Conservation (phyloP, 2,888 invertebrate species). For the Pachliopta kotzebuea region DNA sequence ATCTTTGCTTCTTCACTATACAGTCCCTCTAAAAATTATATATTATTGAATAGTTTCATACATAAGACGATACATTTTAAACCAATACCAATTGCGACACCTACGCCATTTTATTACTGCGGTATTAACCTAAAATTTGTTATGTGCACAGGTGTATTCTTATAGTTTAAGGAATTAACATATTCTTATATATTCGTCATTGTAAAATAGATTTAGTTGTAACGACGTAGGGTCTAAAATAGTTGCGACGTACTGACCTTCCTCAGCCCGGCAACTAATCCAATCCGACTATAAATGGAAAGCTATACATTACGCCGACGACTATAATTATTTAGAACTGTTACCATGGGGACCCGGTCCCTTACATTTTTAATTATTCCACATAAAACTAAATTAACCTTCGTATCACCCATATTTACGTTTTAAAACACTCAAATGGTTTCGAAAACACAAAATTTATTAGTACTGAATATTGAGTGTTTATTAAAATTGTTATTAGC, state of each 20-base stretch:
- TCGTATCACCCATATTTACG: neutral
- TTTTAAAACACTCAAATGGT: slow-evolving; percentile 3
- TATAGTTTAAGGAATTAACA: slow-evolving; percentile 5
- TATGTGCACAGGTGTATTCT: slow-evolving; percentile 15
- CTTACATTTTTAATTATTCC: slow-evolving; percentile 10
- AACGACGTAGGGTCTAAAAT: slow-evolving; percentile 2
- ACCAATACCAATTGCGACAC: neutral
- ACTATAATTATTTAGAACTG: slow-evolving; percentile 24
- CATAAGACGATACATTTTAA: too few relatives aligned
- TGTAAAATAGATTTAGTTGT: neutral
- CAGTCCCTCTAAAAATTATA: too few relatives aligned
- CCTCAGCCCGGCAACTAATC: slow-evolving; percentile 11
- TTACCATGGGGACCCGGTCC: slow-evolving; percentile 24
- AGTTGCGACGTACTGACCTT: neutral
- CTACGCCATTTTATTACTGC: neutral
- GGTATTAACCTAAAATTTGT: neutral
- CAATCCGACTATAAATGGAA: slow-evolving; percentile 16
- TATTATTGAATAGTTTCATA: too few relatives aligned
- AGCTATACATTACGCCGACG: slow-evolving; percentile 21
- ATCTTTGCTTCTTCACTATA: too few relatives aligned
- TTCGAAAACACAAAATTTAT: too few relatives aligned
- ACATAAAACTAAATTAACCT: too few relatives aligned
- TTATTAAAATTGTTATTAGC: too few relatives aligned
- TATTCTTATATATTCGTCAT: neutral
- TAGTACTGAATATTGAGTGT: too few relatives aligned